Percentiles rank a stretch among this genome's conserved stretches.
phyloP scores from a whole-genome alignment of 2,113 vertebrate genomes.

The Tragelaphus strepsiceros region DNA sequence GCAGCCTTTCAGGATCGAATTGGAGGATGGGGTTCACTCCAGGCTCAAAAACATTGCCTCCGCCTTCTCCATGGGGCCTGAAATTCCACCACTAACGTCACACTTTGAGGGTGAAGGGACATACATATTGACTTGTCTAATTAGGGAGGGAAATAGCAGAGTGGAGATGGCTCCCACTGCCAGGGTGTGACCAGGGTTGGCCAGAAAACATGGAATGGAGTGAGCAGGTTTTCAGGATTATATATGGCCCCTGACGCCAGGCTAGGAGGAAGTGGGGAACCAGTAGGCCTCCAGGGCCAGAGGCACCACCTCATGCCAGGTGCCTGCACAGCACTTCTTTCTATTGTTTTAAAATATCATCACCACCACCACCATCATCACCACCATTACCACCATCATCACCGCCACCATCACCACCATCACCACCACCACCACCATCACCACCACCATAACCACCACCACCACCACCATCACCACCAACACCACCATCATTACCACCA shows the following conservation, averaged over 20 bases:
- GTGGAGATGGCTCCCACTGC: neutral
- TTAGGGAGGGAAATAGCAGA: neutral
- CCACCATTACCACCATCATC: fast-evolving
- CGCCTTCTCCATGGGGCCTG: neutral
- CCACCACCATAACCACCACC: fast-evolving
- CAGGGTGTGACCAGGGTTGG: too few species aligned
- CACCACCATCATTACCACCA: fast-evolving
- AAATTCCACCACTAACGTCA: neutral
- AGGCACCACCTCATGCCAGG: neutral
- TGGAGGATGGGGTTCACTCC: fast-evolving
- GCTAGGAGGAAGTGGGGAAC: neutral
- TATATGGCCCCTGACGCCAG: too few species aligned
- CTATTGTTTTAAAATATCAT: neutral
- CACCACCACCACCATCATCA: fast-evolving
- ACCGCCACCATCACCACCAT: fast-evolving
- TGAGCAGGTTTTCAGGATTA: neutral
- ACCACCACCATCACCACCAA: fast-evolving
- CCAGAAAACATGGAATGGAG: neutral
- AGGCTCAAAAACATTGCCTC: neutral
- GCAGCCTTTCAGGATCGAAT: neutral
- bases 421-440: fast-evolving
- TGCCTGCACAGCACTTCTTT: fast-evolving
- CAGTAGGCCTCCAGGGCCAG: neutral
- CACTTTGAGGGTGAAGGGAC: too few species aligned
- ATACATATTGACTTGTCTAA: neutral